Evolutionary conservation across 1,140 invertebrate species (phyloP).

Genomic region (Caerostris darwini): DNA sequence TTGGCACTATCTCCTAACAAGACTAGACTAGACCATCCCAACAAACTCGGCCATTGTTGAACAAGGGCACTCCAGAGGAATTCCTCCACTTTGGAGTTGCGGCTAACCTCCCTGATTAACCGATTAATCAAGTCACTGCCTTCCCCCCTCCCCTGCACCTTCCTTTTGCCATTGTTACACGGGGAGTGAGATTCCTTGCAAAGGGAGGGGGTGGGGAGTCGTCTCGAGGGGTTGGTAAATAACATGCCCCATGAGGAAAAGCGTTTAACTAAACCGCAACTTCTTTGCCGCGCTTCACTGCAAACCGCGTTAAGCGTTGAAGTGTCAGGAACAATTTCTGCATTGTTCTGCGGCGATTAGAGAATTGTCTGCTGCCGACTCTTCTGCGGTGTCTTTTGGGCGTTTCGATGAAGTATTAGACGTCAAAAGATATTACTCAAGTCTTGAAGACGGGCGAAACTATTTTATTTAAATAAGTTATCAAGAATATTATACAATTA

Average conservation of each 20-base stretch:
- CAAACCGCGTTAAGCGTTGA: slow-evolving; percentile 40
- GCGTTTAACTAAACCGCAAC: slow-evolving; percentile 23
- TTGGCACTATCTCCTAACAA: slow-evolving; percentile 16
- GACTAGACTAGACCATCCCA: not conserved
- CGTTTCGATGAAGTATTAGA: too few relatives aligned
- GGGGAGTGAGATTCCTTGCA: not conserved
- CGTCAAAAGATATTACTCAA: too few relatives aligned
- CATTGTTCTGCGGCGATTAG: not conserved
- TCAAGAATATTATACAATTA: too few relatives aligned
- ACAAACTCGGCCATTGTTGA: slow-evolving; percentile 22
- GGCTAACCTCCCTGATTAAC: slow-evolving; percentile 54
- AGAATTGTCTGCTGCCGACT: not conserved
- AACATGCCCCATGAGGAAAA: slow-evolving; percentile 23
- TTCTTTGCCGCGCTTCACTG: slow-evolving; percentile 26
- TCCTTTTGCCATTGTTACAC: not conserved
- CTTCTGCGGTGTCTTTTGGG: not conserved
- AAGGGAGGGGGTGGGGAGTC: not conserved
- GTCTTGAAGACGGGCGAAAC: too few relatives aligned
- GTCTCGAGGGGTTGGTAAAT: not conserved
- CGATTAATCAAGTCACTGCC: slow-evolving; percentile 43
- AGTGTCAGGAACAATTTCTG: slow-evolving; percentile 35
- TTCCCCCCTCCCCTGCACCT: too few relatives aligned
- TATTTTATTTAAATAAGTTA: too few relatives aligned
- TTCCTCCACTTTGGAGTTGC: not conserved
- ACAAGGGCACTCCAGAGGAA: slow-evolving; percentile 45